Percentiles rank a stretch among this genome's conserved stretches.
These are phyloP conservation scores for Gymnopithys bicolor DNA, from an alignment of 2,797 vertebrate genomes.

Conservation along the genomic window DNA sequence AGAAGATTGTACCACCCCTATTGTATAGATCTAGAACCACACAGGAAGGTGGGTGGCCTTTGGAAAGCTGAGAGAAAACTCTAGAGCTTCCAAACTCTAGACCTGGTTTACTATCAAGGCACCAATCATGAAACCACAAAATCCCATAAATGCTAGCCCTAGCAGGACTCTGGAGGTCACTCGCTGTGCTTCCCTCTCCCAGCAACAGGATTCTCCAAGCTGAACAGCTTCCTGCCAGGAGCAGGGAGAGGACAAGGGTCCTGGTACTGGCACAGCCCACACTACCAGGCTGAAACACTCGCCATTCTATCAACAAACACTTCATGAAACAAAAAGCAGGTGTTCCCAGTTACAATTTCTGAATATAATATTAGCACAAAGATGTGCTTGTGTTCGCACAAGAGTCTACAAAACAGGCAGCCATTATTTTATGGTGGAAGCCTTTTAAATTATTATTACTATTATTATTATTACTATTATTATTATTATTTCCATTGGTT, in stretches of 20 bases:
- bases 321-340: neutral
- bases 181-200: neutral
- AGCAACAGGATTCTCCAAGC: neutral
- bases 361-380: neutral
- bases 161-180: neutral
- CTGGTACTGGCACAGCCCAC: neutral
- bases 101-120: neutral
- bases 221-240: neutral
- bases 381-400: neutral
- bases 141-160: neutral
- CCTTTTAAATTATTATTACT: neutral
- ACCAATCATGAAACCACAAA: neutral
- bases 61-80: neutral
- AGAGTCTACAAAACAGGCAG: neutral
- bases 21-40: neutral
- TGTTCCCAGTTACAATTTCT: neutral
- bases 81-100: neutral
- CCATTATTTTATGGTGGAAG: neutral
- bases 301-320: neutral
- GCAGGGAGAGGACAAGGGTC: neutral
- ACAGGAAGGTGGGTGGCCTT: neutral
- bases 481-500: neutral
- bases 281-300: neutral
- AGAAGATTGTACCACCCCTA: neutral
- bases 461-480: neutral